Evolutionary conservation across 1,140 invertebrate species (phyloP).

Genomic region (Panagrolaimus sp.): DNA sequence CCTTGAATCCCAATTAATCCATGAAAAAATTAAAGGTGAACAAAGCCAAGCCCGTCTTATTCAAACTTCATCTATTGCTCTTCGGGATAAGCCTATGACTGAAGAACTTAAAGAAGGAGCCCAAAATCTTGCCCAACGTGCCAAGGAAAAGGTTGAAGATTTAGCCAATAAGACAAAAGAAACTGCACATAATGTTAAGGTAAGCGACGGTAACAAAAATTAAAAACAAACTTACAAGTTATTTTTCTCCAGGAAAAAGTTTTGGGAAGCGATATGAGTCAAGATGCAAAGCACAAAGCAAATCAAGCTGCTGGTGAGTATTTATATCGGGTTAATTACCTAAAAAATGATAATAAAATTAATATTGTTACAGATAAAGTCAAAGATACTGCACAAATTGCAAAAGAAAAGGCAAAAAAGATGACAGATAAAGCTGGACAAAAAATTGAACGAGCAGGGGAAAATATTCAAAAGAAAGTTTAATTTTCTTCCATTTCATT

Average conservation of each 20-base stretch:
- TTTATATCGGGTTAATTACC: no score
- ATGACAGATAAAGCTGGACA: no score
- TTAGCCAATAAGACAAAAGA: not conserved
- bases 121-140: not conserved
- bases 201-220: not conserved
- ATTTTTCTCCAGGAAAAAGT: not conserved
- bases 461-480: no score
- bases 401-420: no score
- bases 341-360: no score
- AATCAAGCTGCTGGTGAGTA: not conserved
- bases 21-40: not conserved
- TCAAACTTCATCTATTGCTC: not conserved
- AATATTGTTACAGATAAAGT: no score
- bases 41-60: not conserved
- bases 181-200: not conserved
- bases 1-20: not conserved
- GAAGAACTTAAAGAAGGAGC: conserved; percentile 9
- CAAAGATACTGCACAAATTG: no score
- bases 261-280: not conserved
- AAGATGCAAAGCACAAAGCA: not conserved
- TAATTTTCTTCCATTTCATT: no score
- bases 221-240: not conserved
- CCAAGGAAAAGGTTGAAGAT: not conserved
- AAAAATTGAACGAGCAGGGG: no score
- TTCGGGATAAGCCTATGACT: not conserved